phyloP scores from a whole-genome alignment of 2,888 invertebrate genomes.

The Microctonus aethiopoides region DNA sequence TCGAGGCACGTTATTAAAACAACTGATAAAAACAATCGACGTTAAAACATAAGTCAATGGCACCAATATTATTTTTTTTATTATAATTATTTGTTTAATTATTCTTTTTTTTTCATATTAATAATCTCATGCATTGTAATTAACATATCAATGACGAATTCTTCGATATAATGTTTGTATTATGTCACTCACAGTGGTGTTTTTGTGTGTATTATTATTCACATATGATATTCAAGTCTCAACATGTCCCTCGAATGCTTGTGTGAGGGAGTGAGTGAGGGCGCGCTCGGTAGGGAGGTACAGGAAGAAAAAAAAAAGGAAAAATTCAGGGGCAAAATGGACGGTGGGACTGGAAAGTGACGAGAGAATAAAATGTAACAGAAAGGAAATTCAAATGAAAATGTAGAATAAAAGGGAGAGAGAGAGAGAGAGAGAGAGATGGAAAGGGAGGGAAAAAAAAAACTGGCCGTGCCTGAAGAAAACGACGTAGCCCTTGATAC shows the following conservation, averaged over 20 bases:
- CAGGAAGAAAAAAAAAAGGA: background rate
- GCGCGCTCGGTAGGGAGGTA: background rate
- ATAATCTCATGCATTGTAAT: background rate
- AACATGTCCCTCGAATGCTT: background rate
- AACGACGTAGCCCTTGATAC: no score
- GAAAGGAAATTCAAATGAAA: background rate
- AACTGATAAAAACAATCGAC: constrained; percentile 6
- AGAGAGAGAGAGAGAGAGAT: background rate
- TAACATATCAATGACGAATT: no score
- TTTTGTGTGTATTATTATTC: background rate
- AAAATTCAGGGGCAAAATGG: background rate
- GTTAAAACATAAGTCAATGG: constrained; percentile 18
- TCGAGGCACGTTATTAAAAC: constrained; percentile 13
- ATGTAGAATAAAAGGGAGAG: background rate
- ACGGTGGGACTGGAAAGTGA: background rate
- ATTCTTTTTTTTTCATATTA: background rate
- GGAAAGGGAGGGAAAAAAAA: constrained; percentile 12
- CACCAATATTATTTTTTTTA: background rate
- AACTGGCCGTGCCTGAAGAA: no score
- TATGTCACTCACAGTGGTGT: background rate
- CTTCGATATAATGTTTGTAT: no score
- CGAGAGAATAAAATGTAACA: background rate
- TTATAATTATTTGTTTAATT: background rate
- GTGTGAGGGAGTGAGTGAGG: background rate
- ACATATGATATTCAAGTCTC: background rate